phyloP scores from a whole-genome alignment of 2,888 invertebrate species.

The Odontocerum albicorne region DNA sequence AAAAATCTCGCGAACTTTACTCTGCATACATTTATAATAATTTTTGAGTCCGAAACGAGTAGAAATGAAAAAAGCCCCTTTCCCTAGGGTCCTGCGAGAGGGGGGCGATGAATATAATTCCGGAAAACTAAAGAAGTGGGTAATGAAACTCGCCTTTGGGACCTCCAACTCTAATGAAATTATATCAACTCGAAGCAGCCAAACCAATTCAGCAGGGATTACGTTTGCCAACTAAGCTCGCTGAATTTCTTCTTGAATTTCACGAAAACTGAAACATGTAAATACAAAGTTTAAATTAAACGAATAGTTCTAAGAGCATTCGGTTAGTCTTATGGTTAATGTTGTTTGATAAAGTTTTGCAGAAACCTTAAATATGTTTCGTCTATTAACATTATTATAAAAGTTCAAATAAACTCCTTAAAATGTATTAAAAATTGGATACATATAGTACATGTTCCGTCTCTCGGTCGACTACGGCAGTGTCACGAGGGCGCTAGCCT shows the following conservation, averaged over 20 bases:
- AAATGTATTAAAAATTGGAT: too few relatives aligned
- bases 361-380: neutral
- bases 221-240: conserved; percentile 4
- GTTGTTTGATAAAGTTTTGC: neutral
- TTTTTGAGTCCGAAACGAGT: conserved; percentile 21
- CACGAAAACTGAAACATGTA: conserved; percentile 16
- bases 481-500: too few relatives aligned
- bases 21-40: conserved; percentile 26
- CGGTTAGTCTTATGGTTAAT: neutral
- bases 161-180: conserved; percentile 32
- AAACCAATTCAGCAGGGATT: conserved; percentile 17
- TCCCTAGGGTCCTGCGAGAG: conserved; percentile 19
- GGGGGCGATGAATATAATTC: conserved; percentile 35
- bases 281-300: conserved; percentile 21
- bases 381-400: too few relatives aligned
- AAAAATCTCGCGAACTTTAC: too few relatives aligned
- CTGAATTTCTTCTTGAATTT: conserved; percentile 16
- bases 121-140: conserved; percentile 32
- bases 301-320: conserved; percentile 2
- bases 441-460: too few relatives aligned
- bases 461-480: too few relatives aligned
- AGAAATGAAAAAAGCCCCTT: conserved; percentile 30
- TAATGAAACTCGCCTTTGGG: conserved; percentile 32
- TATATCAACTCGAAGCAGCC: conserved; percentile 23
- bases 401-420: too few relatives aligned